Evolutionary conservation across 1,140 invertebrate genomes (phyloP), one percentile per base, ranked within the genome.

Genomic region (Euborellia annulipes): DNA sequence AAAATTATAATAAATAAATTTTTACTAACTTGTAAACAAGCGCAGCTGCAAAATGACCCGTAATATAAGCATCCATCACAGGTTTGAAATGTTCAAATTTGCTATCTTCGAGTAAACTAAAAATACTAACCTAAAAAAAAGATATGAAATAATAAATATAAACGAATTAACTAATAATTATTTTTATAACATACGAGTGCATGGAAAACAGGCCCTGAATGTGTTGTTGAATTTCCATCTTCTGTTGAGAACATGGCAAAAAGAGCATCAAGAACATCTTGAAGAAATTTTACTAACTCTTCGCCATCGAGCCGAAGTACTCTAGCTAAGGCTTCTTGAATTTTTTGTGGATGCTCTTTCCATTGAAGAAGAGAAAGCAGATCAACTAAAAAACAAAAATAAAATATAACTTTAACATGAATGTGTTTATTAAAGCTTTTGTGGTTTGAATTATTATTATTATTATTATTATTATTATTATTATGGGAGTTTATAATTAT

Each of bases 81-180:
- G 91, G 87, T 52, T 89, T 81, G 62, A 96, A 97, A 59, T 96
- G 88, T 58, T 92, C 82, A 66, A 94, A 96, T 58, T 93, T 90
- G 40, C 79, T 81, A 54, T 85, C 90, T 54, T 94, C 86, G 39
- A 98, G 62, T 2, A 92, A 66, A 61, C 85, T 88, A 55, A 96
- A 87, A 55, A 97, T 92, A 38, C 85, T 87, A 2, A 93, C 84
- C 49, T 92, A 64, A 27, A 80, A 56, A 48, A 17, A 44, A 47
- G 22, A 47, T 18, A 41, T 34, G 37, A 2, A 41, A 42, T 27
- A 11, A 47, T 37, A 16, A 16, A 30, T 30, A 0, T 14, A 42
- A 1, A 17, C 13, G 19, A 41, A 27, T 41, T 4, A 38, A n/a
- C 4, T 38, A 38, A 41, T 27, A 41, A 19, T 41, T 23, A n/a